Conservation (phyloP, 2,888 invertebrate genomes). For the Bembecia ichneumoniformis region DNA sequence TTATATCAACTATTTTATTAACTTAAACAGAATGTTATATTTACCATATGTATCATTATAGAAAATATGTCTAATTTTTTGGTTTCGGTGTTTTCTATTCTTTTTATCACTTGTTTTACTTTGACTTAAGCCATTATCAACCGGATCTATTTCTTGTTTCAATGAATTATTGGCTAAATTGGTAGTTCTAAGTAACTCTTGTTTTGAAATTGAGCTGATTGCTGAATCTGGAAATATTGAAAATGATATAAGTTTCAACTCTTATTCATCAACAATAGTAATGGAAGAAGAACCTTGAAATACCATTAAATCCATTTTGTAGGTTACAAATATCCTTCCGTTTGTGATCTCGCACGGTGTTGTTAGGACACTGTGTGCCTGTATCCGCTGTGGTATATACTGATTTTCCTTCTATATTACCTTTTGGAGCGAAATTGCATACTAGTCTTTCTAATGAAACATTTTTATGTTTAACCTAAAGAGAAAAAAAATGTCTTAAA, state of each 20-base stretch:
- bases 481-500: constrained; percentile 7
- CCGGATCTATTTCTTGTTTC: constrained; percentile 41
- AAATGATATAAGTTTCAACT: not conserved
- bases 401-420: constrained; percentile 43
- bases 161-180: constrained; percentile 40
- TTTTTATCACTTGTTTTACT: constrained; percentile 19
- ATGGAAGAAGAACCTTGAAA: not conserved
- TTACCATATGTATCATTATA: constrained; percentile 31
- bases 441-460: constrained; percentile 42
- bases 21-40: too few species aligned
- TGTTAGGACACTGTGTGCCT: constrained; percentile 40
- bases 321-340: constrained; percentile 34
- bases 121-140: constrained; percentile 30
- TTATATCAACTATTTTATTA: not conserved
- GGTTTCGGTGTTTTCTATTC: constrained; percentile 25
- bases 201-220: not conserved
- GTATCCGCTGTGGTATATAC: constrained; percentile 49
- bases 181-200: constrained; percentile 36
- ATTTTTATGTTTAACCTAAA: constrained; percentile 25
- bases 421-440: constrained; percentile 55
- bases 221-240: not conserved
- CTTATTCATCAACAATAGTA: not conserved
- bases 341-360: constrained; percentile 24
- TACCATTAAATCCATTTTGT: not conserved
- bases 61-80: constrained; percentile 36